A percentile compares a stretch with the other conserved stretches of the same genome.
Conservation (phyloP, 2,888 invertebrate species). For the Diarsia mendica region DNA sequence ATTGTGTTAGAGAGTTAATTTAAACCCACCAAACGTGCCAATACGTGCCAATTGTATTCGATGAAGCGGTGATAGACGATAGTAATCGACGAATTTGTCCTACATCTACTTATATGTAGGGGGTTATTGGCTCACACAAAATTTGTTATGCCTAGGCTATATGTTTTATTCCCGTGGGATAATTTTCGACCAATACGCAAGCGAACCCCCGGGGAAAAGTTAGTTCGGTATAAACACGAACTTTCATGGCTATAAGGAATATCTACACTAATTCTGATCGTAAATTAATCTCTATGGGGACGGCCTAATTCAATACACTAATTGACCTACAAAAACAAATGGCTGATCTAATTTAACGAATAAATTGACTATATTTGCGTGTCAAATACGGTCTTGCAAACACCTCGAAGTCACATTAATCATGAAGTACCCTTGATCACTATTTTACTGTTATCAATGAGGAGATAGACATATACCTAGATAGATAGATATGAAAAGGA, state of each 20-base stretch:
- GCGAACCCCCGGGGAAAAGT: too few relatives aligned
- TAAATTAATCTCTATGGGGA: conserved; percentile 57
- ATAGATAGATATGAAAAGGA: too few relatives aligned
- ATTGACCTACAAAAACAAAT: conserved; percentile 59
- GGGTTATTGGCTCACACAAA: too few relatives aligned
- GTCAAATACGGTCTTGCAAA: conserved; percentile 18
- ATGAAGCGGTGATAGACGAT: conserved; percentile 4
- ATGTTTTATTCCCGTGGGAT: too few relatives aligned
- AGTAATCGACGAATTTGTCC: conserved; percentile 48
- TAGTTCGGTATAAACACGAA: conserved; percentile 29
- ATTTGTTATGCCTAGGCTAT: too few relatives aligned
- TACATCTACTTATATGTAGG: too few relatives aligned
- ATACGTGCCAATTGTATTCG: conserved; percentile 39
- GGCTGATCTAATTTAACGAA: conserved; percentile 46
- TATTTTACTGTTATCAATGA: neutral
- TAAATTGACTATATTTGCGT: conserved; percentile 35
- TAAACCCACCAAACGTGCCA: conserved; percentile 38
- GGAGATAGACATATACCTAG: too few relatives aligned
- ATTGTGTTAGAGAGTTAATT: conserved; percentile 38
- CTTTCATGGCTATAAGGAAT: conserved; percentile 28
- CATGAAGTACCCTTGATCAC: neutral
- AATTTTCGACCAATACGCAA: too few relatives aligned
- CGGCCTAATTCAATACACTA: conserved; percentile 53
- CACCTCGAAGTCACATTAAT: neutral
- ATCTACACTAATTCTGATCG: conserved; percentile 44